phyloP scores from a whole-genome alignment of 2,888 invertebrate genomes.

The Plemyria rubiginata region DNA sequence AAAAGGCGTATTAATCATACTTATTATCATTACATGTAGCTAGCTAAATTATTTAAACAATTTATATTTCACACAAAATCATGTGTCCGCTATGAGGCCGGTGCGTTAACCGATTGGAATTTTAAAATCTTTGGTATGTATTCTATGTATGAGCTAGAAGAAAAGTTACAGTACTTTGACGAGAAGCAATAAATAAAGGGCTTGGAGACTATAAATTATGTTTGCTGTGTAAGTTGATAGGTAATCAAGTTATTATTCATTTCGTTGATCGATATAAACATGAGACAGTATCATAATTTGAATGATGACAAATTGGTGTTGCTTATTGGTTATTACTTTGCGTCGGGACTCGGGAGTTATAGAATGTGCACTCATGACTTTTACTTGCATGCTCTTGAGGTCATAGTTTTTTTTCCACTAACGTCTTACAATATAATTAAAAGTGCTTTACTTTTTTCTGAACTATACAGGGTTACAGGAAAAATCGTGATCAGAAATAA shows the following conservation, averaged over 20 bases:
- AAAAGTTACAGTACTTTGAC: conserved; percentile 32
- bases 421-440: no score
- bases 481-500: no score
- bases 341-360: neutral
- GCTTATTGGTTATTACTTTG: conserved; percentile 7
- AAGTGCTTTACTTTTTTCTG: no score
- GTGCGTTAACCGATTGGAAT: conserved; percentile 15
- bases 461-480: no score
- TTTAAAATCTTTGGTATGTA: conserved; percentile 15
- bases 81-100: conserved; percentile 6
- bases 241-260: conserved; percentile 29
- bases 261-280: conserved; percentile 23
- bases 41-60: neutral
- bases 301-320: conserved; percentile 19
- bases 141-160: conserved; percentile 6
- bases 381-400: no score
- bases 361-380: neutral
- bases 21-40: no score
- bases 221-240: conserved; percentile 34
- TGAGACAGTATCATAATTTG: conserved; percentile 16
- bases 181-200: conserved; percentile 35
- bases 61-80: neutral
- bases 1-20: no score
- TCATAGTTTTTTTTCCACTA: no score
- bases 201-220: conserved; percentile 31